phyloP scores from a whole-genome alignment of 2,797 vertebrate species.

The Microchirus variegatus region DNA sequence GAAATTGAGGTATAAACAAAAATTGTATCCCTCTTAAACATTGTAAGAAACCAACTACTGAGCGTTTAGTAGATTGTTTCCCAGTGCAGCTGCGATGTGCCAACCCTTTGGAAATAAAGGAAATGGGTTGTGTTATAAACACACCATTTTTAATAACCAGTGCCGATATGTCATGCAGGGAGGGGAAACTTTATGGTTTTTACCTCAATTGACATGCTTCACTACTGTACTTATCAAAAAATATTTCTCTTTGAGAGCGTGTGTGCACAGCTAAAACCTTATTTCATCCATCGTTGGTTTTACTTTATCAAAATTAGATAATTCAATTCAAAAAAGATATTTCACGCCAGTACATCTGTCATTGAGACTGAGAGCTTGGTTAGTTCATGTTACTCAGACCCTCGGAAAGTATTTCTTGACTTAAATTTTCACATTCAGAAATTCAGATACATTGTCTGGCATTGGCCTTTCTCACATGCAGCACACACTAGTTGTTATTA shows the following conservation, averaged over 20 bases:
- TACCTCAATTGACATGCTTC: not conserved
- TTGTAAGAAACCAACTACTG: slow-evolving; percentile 5
- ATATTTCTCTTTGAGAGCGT: not conserved
- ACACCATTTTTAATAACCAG: slow-evolving; percentile 9
- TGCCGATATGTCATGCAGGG: not conserved
- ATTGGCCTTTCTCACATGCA: not conserved
- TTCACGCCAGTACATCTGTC: no score
- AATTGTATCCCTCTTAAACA: slow-evolving; percentile 16
- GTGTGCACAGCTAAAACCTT: not conserved
- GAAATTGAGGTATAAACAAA: slow-evolving; percentile 46
- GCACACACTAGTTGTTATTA: not conserved
- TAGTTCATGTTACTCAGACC: not conserved
- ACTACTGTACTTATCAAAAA: no score
- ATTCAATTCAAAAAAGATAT: no score
- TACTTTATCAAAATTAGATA: no score
- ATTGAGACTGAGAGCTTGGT: not conserved
- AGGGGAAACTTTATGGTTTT: not conserved
- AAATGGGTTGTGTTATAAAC: slow-evolving; percentile 8
- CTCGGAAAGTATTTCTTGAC: not conserved
- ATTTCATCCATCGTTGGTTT: no score
- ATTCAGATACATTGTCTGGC: not conserved
- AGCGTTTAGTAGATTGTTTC: slow-evolving; percentile 22
- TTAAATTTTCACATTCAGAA: not conserved
- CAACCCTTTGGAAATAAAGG: slow-evolving; percentile 13
- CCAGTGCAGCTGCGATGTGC: slow-evolving; percentile 13